These are phyloP conservation scores for Champsocephalus gunnari DNA, from an alignment of 2,797 vertebrate genomes.

Conservation along the genomic window DNA sequence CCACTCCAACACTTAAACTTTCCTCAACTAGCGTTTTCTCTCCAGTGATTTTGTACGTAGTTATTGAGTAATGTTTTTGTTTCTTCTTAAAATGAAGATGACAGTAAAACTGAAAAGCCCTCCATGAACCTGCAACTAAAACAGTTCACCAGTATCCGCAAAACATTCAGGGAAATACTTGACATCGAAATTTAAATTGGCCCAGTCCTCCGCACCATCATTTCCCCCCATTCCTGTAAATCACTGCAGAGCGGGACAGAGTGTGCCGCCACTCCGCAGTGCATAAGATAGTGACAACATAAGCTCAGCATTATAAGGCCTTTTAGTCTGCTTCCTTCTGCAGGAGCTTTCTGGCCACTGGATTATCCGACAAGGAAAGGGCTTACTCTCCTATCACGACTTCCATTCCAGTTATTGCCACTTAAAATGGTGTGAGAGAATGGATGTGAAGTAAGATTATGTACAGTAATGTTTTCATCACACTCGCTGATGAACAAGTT, in stretches of 20 bases:
- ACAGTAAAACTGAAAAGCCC: conserved; percentile 26
- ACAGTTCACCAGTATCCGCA: neutral
- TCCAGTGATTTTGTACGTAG: conserved; percentile 7
- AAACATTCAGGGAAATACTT: conserved; percentile 32
- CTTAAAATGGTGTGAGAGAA: conserved; percentile 72
- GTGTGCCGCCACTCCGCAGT: conserved; percentile 68
- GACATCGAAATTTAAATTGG: conserved; percentile 55
- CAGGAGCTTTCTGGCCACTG: conserved; percentile 83
- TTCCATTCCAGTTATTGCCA: conserved; percentile 71
- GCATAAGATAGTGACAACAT: conserved; percentile 85
- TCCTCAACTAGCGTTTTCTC: conserved; percentile 36
- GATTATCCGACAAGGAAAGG: conserved; percentile 86
- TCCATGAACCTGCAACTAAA: conserved; percentile 27
- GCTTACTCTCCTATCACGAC: conserved; percentile 83
- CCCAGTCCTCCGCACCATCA: conserved; percentile 52
- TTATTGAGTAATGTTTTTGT: neutral
- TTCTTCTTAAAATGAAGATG: conserved; percentile 19
- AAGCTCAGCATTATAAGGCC: conserved; percentile 85
- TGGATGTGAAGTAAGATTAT: conserved; percentile 37
- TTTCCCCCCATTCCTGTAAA: conserved; percentile 66
- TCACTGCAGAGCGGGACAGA: conserved; percentile 61
- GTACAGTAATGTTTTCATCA: conserved; percentile 24
- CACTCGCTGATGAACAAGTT: neutral
- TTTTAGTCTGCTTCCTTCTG: conserved; percentile 85
- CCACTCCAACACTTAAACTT: conserved; percentile 19